A percentile compares a stretch with the other conserved stretches of the same genome.
These are phyloP conservation scores for Diploscapter pachys DNA, from an alignment of 1,140 invertebrate species.

Conservation along the genomic window DNA sequence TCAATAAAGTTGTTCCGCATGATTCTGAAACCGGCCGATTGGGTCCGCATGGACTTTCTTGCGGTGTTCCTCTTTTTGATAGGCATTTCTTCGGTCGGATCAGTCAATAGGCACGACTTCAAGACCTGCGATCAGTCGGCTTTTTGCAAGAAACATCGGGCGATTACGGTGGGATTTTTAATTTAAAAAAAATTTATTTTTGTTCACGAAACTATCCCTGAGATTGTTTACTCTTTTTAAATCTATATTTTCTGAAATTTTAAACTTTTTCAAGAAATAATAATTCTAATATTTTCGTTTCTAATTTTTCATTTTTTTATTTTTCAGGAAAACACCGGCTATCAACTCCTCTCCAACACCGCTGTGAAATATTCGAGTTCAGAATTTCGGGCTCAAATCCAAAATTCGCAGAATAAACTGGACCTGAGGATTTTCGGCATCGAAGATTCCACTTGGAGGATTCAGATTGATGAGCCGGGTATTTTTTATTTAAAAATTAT, in stretches of 20 bases:
- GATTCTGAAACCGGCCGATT: background rate
- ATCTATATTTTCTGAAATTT: background rate
- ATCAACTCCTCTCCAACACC: conserved; percentile 36
- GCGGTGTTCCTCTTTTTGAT: background rate
- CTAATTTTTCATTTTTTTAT: conserved; percentile 41
- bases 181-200: background rate
- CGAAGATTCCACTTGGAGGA: conserved; percentile 43
- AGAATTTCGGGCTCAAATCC: conserved; percentile 36
- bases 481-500: too few species aligned
- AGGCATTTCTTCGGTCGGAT: background rate
- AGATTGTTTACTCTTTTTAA: background rate
- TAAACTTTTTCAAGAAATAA: conserved; percentile 10
- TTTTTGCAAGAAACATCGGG: conserved; percentile 51
- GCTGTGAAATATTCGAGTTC: conserved; percentile 47
- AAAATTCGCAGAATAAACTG: conserved; percentile 42
- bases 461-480: conserved; percentile 49
- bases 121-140: conserved; percentile 56
- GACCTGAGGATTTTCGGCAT: conserved; percentile 37
- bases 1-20: too few species aligned
- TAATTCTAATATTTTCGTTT: background rate
- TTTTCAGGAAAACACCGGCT: conserved; percentile 37
- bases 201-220: conserved; percentile 18
- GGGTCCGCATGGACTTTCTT: background rate
- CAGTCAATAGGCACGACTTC: conserved; percentile 51
- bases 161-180: conserved; percentile 21